Conservation (phyloP, 2,888 invertebrate genomes). For the Tetragonisca angustula region DNA sequence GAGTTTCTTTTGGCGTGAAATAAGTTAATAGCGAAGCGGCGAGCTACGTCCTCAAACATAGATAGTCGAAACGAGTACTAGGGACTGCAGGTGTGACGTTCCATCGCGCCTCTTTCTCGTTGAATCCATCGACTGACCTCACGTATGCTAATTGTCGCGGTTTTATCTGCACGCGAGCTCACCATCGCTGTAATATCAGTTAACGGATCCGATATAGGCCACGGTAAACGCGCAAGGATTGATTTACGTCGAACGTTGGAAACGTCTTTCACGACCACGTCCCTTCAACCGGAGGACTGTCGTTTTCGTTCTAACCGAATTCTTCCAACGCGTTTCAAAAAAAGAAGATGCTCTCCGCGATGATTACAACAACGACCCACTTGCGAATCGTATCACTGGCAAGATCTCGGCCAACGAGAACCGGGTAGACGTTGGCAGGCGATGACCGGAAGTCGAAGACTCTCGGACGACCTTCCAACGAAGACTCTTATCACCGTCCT, state of each 20-base stretch:
- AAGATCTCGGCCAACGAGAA: slow-evolving; percentile 54
- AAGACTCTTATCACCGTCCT: slow-evolving; percentile 55
- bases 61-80: slow-evolving; percentile 47
- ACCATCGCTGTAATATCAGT: slow-evolving; percentile 59
- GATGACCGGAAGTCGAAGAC: slow-evolving; percentile 67
- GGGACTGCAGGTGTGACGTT: slow-evolving; percentile 64
- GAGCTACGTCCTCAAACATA: neutral
- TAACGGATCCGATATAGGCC: slow-evolving; percentile 56
- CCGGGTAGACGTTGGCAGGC: slow-evolving; percentile 42
- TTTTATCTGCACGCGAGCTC: slow-evolving; percentile 81
- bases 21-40: neutral
- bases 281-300: neutral
- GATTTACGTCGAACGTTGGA: slow-evolving; percentile 23
- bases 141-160: slow-evolving; percentile 80
- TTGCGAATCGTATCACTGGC: slow-evolving; percentile 55
- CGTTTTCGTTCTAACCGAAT: neutral
- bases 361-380: slow-evolving; percentile 38
- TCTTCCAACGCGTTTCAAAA: neutral
- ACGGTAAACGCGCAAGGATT: slow-evolving; percentile 30
- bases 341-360: neutral
- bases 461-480: slow-evolving; percentile 37
- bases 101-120: slow-evolving; percentile 43
- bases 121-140: slow-evolving; percentile 74
- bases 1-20: neutral
- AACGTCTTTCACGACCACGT: neutral